These are phyloP conservation scores for Dusona sp. DNA, from an alignment of 2,888 invertebrate genomes.

Conservation along the genomic window DNA sequence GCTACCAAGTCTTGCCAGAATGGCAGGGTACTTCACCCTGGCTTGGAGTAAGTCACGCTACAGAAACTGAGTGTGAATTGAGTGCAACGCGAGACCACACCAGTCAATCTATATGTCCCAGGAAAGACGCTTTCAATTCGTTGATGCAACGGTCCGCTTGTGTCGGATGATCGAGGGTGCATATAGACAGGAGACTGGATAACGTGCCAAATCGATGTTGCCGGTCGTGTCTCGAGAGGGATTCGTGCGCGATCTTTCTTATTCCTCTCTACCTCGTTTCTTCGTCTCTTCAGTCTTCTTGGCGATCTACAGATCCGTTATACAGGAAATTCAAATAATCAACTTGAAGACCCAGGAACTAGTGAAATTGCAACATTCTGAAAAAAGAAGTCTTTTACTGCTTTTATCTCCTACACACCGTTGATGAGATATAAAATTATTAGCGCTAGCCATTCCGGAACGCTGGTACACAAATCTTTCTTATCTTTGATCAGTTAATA, in stretches of 20 bases:
- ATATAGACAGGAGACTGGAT: conserved; percentile 20
- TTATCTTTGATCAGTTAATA: not conserved
- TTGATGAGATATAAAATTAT: not conserved
- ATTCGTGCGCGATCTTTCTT: conserved; percentile 33
- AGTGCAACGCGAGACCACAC: conserved; percentile 12
- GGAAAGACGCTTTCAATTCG: conserved; percentile 9
- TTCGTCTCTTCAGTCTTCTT: conserved; percentile 28
- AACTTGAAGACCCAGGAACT: not conserved
- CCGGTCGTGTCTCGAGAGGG: conserved; percentile 57
- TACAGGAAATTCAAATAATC: not conserved
- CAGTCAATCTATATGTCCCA: not conserved
- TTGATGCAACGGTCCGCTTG: conserved; percentile 5
- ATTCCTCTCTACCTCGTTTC: conserved; percentile 40
- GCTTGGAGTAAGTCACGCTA: conserved; percentile 64
- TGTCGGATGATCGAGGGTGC: conserved; percentile 36
- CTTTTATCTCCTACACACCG: not conserved
- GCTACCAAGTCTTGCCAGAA: conserved; percentile 46
- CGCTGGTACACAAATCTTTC: not conserved
- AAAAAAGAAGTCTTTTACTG: not conserved
- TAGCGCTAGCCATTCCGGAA: not conserved
- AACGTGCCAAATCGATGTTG: conserved; percentile 54
- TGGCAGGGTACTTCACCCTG: conserved; percentile 12
- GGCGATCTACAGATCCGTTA: not conserved
- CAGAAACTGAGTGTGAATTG: conserved; percentile 20
- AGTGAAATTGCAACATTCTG: not conserved